These are phyloP conservation scores for Umimayanthus chanpuru DNA, from an alignment of 92 coral and sea anemone genomes.

Conservation along the genomic window DNA sequence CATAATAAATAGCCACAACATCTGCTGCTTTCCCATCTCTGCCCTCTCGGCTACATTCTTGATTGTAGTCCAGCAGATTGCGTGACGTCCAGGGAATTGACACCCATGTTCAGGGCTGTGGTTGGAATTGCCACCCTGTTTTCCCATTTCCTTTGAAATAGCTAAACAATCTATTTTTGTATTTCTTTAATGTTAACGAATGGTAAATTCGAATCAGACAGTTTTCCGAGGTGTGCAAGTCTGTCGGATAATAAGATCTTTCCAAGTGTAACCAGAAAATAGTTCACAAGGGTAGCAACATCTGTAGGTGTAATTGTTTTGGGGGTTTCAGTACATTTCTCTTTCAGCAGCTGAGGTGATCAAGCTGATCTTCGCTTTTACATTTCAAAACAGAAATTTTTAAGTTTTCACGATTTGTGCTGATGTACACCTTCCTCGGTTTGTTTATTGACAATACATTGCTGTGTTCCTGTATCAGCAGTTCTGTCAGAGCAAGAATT, in stretches of 20 bases:
- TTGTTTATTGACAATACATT: conserved; percentile 20
- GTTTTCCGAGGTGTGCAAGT: too few species aligned
- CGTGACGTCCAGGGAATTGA: conserved; percentile 26
- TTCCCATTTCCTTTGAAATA: conserved; percentile 38
- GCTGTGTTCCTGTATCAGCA: conserved; percentile 48
- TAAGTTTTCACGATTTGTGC: conserved; percentile 61
- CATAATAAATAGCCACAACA: conserved; percentile 55
- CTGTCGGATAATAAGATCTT: too few species aligned
- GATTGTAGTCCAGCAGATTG: conserved; percentile 43
- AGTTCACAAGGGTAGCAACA: too few species aligned
- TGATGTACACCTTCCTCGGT: conserved; percentile 28
- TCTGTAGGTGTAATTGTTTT: conserved; percentile 52
- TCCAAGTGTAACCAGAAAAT: too few species aligned
- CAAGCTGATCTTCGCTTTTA: conserved; percentile 38
- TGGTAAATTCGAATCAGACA: too few species aligned
- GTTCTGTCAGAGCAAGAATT: conserved; percentile 58
- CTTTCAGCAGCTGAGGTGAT: conserved; percentile 40
- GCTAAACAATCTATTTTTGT: conserved; percentile 46
- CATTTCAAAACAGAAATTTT: conserved; percentile 55
- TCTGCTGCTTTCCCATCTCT: conserved; percentile 22
- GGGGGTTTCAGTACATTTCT: conserved; percentile 49
- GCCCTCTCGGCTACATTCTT: conserved; percentile 42
- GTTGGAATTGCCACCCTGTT: conserved; percentile 43
- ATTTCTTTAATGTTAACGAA: conserved; percentile 34
- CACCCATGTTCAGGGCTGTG: conserved; percentile 36